Evolutionary conservation across 2,888 invertebrate genomes (phyloP).

Genomic region (Epinotia demarniana): DNA sequence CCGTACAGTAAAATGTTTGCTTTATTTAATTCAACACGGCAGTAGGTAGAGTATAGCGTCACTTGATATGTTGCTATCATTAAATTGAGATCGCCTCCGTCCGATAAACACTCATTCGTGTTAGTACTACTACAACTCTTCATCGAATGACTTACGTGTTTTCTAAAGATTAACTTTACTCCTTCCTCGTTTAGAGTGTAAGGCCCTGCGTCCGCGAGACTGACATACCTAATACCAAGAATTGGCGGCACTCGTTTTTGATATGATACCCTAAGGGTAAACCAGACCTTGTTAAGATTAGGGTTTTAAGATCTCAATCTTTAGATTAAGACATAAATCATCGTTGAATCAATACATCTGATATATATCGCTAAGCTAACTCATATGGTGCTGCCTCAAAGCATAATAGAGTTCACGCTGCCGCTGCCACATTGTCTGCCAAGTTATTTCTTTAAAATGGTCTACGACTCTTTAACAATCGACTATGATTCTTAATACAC

Average conservation of each 20-base stretch:
- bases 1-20: too few species aligned
- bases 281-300: neutral
- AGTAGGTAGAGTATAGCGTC: too few species aligned
- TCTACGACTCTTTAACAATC: neutral
- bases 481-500: conserved; percentile 1
- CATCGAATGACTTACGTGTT: too few species aligned
- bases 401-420: conserved; percentile 29
- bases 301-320: neutral
- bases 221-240: neutral
- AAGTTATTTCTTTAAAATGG: conserved; percentile 15
- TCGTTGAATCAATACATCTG: conserved; percentile 22
- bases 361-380: conserved; percentile 19
- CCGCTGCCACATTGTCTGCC: conserved; percentile 44
- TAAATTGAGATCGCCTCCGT: too few species aligned
- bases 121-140: too few species aligned
- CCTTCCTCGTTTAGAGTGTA: too few species aligned
- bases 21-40: too few species aligned
- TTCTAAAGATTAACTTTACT: too few species aligned
- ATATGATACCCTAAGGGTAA: neutral
- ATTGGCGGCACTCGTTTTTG: neutral
- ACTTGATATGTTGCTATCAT: too few species aligned
- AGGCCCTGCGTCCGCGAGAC: too few species aligned
- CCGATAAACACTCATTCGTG: too few species aligned
- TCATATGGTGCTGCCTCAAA: conserved; percentile 19
- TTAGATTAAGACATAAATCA: conserved; percentile 26